Percentiles rank a stretch among this genome's conserved stretches.
phyloP scores from a whole-genome alignment of 2,797 vertebrate species.

The Betta splendens region DNA sequence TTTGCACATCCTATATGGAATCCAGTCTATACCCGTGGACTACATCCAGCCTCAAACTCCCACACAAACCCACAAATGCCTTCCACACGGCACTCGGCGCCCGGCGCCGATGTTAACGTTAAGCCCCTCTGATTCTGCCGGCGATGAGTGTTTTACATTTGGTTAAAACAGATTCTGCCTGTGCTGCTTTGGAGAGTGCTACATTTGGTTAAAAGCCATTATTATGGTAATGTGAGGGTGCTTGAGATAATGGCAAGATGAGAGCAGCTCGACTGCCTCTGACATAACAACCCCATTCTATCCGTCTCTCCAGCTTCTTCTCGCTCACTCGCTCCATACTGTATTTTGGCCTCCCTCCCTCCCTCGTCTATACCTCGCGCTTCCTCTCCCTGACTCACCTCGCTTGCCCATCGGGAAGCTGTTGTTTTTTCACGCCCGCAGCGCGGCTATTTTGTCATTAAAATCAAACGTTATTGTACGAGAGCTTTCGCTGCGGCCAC shows the following conservation, averaged over 20 bases:
- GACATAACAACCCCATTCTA: slow-evolving; percentile 80
- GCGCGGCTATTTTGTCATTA: slow-evolving; percentile 56
- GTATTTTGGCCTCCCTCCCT: slow-evolving; percentile 36
- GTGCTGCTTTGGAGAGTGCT: slow-evolving; percentile 77
- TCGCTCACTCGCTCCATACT: slow-evolving; percentile 47
- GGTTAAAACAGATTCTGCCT: slow-evolving; percentile 75
- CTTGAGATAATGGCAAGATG: slow-evolving; percentile 84
- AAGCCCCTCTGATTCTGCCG: slow-evolving; percentile 67
- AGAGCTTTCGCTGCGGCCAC: slow-evolving; percentile 43
- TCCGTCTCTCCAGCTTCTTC: slow-evolving; percentile 73
- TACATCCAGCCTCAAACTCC: slow-evolving; percentile 67
- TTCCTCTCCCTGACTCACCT: slow-evolving; percentile 64
- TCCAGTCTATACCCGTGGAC: slow-evolving; percentile 63
- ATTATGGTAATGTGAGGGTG: slow-evolving; percentile 83
- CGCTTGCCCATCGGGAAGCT: slow-evolving; percentile 47
- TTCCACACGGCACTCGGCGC: slow-evolving; percentile 61
- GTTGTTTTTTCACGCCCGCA: slow-evolving; percentile 18
- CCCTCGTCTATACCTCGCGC: slow-evolving; percentile 43
- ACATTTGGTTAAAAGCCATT: slow-evolving; percentile 85
- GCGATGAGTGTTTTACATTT: slow-evolving; percentile 79
- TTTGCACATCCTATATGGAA: slow-evolving; percentile 59
- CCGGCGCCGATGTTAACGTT: slow-evolving; percentile 65
- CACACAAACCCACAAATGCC: slow-evolving; percentile 73
- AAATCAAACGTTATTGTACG: slow-evolving; percentile 51
- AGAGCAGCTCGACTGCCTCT: slow-evolving; percentile 81